Evolutionary conservation across 2,888 invertebrate species (phyloP).

Genomic region (Synergus japonicus): DNA sequence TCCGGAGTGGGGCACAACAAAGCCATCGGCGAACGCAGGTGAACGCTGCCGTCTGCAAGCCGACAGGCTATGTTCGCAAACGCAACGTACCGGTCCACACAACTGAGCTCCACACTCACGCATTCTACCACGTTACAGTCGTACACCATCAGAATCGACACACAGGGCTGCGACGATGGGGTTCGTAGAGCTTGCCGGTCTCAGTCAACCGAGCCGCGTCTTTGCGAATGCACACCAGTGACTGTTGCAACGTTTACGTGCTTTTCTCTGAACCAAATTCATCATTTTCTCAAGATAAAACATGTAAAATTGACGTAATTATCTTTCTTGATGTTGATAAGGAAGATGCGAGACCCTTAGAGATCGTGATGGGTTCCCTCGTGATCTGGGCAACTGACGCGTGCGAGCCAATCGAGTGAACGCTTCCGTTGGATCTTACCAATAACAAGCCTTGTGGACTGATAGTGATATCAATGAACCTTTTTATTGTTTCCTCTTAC

Average conservation of each 20-base stretch:
- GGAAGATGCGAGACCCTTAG: not conserved
- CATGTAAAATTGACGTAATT: not conserved
- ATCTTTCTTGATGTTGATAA: not conserved
- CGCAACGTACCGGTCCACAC: constrained; percentile 38
- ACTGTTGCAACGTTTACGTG: constrained; percentile 3
- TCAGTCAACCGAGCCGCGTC: constrained; percentile 42
- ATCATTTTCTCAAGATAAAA: not conserved
- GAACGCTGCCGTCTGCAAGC: constrained; percentile 40
- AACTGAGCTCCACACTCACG: not conserved
- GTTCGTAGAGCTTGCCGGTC: constrained; percentile 40
- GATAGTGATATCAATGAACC: constrained; percentile 17
- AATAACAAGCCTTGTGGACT: not conserved
- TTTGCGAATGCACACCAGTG: constrained; percentile 36
- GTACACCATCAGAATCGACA: constrained; percentile 40
- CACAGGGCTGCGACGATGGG: constrained; percentile 39
- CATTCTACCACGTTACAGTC: constrained; percentile 8
- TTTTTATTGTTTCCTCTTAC: not conserved
- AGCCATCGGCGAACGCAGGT: constrained; percentile 41
- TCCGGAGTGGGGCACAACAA: constrained; percentile 38
- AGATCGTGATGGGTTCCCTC: not conserved
- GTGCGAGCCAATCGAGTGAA: not conserved
- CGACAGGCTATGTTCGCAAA: constrained; percentile 32
- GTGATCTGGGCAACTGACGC: not conserved
- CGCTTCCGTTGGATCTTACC: not conserved
- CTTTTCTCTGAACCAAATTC: not conserved